Conservation (phyloP, 2,888 invertebrate species). For the Branchipolynoe longqiensis region DNA sequence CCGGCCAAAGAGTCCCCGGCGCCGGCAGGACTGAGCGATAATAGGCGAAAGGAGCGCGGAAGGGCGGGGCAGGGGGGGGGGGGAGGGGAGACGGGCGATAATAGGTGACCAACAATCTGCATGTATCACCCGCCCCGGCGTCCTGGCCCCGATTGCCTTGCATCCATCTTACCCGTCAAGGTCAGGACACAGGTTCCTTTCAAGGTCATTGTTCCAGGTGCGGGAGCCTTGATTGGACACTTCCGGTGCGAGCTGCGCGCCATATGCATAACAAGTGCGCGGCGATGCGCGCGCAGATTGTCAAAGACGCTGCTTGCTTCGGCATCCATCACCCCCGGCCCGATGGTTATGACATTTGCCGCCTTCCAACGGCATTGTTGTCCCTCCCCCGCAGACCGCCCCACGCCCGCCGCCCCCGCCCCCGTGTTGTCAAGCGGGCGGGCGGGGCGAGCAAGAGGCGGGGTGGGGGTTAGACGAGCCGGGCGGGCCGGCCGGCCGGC, state of each 20-base stretch:
- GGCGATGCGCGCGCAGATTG: slow-evolving; percentile 40
- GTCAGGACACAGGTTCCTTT: slow-evolving; percentile 51
- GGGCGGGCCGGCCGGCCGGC: not conserved
- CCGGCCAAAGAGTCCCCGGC: slow-evolving; percentile 33
- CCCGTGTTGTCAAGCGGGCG: too few species aligned
- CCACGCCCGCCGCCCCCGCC: too few species aligned
- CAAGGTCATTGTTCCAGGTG: slow-evolving; percentile 52
- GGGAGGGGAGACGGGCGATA: slow-evolving; percentile 41
- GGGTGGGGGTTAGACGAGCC: too few species aligned
- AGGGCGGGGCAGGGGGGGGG: not conserved
- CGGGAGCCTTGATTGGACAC: slow-evolving; percentile 31
- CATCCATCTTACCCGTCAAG: slow-evolving; percentile 55
- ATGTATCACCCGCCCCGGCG: slow-evolving; percentile 42
- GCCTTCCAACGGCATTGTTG: slow-evolving; percentile 35
- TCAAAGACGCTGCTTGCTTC: slow-evolving; percentile 9
- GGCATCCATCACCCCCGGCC: slow-evolving; percentile 21
- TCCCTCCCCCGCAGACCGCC: too few species aligned
- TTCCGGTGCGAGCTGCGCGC: slow-evolving; percentile 19
- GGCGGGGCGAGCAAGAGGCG: too few species aligned
- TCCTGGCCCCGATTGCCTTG: slow-evolving; percentile 54
- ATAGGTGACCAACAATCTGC: slow-evolving; percentile 58
- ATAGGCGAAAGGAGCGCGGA: slow-evolving; percentile 39
- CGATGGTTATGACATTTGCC: slow-evolving; percentile 56
- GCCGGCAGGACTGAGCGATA: slow-evolving; percentile 14
- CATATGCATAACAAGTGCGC: slow-evolving; percentile 33